These are phyloP conservation scores for Choloepus didactylus DNA, from an alignment of 2,797 vertebrate genomes.

Conservation along the genomic window DNA sequence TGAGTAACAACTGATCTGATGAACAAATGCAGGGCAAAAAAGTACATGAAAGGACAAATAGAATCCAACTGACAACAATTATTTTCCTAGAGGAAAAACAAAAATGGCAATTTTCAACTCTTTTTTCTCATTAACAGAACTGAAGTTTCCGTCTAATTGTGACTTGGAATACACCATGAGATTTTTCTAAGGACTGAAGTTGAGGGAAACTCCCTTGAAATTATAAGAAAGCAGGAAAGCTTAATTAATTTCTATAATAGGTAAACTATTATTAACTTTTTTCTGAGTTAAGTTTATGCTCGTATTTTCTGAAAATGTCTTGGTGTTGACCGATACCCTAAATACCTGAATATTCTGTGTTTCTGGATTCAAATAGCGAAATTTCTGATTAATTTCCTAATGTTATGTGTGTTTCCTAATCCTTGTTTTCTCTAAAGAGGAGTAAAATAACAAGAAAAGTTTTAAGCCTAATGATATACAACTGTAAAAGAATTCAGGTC, in stretches of 20 bases:
- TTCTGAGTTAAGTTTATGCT: slow-evolving; percentile 41
- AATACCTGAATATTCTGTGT: slow-evolving; percentile 10
- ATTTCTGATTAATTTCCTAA: slow-evolving; percentile 18
- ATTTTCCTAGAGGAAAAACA: slow-evolving; percentile 51
- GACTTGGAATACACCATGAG: background rate
- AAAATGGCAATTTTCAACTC: slow-evolving; percentile 42
- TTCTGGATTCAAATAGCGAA: slow-evolving; percentile 58
- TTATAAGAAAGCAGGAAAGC: background rate
- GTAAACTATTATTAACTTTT: slow-evolving; percentile 27
- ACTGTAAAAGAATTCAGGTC: background rate
- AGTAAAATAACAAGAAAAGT: slow-evolving; percentile 54
- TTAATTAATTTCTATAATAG: slow-evolving; percentile 58
- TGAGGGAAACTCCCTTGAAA: slow-evolving; percentile 50
- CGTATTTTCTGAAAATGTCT: slow-evolving; percentile 60
- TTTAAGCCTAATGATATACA: background rate
- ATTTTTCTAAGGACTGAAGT: slow-evolving; percentile 52
- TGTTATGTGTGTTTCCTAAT: slow-evolving; percentile 43
- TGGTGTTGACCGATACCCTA: background rate
- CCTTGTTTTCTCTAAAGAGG: slow-evolving; percentile 48
- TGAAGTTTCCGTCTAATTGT: slow-evolving; percentile 50
- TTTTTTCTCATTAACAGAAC: background rate
- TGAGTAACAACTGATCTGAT: slow-evolving; percentile 51
- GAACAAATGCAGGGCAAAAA: slow-evolving; percentile 59
- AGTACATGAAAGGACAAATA: slow-evolving; percentile 28
- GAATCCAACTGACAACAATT: background rate